phyloP scores from a whole-genome alignment of 1,140 invertebrate genomes.

The Brachionus angularis region DNA sequence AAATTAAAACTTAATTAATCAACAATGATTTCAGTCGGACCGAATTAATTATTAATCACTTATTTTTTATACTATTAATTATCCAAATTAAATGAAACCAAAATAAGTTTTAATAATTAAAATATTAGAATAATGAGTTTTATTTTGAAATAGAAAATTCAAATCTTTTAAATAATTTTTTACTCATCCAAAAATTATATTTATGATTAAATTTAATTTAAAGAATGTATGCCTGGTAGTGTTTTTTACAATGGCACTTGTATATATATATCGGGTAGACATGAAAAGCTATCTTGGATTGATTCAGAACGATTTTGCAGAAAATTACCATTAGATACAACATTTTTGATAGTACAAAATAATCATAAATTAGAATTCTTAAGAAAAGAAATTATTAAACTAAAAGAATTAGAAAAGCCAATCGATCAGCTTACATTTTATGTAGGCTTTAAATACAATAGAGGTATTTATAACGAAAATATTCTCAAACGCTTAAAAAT shows the following conservation, averaged over 20 bases:
- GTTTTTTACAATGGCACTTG: constrained; percentile 29
- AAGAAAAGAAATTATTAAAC: constrained; percentile 29
- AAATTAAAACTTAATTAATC: no score
- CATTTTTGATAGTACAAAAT: constrained; percentile 27
- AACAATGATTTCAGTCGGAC: no score
- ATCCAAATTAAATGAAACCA: neutral
- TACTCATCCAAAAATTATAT: neutral
- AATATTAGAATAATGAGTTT: neutral
- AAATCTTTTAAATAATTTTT: neutral
- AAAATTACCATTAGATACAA: constrained; percentile 2
- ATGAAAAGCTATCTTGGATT: constrained; percentile 33
- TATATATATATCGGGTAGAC: constrained; percentile 17
- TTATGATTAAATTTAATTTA: neutral
- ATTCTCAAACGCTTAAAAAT: neutral
- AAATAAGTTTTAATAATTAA: neutral
- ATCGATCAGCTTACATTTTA: constrained; percentile 16
- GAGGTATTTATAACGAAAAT: neutral
- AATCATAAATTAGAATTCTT: constrained; percentile 29
- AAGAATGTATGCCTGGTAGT: constrained; percentile 32
- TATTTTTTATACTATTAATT: neutral
- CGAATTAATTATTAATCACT: no score
- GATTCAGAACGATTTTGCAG: constrained; percentile 29
- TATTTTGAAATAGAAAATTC: neutral
- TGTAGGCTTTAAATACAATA: constrained; percentile 42
- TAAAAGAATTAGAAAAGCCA: neutral